Conservation (phyloP, 1,140 invertebrate species). For the Cephus cinctus region DNA sequence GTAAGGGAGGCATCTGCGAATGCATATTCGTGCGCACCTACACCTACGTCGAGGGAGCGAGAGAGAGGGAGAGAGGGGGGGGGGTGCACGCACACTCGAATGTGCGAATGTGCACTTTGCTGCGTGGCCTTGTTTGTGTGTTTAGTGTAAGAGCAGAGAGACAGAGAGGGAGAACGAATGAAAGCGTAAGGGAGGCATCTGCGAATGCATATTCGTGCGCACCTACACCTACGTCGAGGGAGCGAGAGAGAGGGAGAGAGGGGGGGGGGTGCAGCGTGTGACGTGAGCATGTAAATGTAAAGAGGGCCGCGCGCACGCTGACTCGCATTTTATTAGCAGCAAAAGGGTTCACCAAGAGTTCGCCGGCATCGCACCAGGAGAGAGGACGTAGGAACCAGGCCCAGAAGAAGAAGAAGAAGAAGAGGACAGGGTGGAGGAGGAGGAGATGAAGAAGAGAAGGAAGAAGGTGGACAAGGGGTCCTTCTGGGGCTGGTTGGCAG, state of each 20-base stretch:
- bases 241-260: slow-evolving; percentile 21
- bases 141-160: too few relatives aligned
- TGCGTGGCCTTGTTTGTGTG: too few relatives aligned
- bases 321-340: slow-evolving; percentile 40
- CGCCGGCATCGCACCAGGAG: neutral
- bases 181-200: too few relatives aligned
- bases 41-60: slow-evolving; percentile 1
- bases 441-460: neutral
- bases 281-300: slow-evolving; percentile 34
- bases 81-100: too few relatives aligned
- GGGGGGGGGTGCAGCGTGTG: slow-evolving; percentile 29
- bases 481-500: too few relatives aligned
- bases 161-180: too few relatives aligned
- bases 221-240: slow-evolving; percentile 4
- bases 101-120: too few relatives aligned
- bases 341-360: slow-evolving; percentile 10
- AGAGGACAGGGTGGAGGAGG: neutral
- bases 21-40: slow-evolving; percentile 15
- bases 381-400: too few relatives aligned
- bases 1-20: too few relatives aligned
- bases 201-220: too few relatives aligned
- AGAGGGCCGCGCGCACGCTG: slow-evolving; percentile 23
- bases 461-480: neutral
- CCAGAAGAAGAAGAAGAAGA: neutral
- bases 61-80: too few relatives aligned